These are phyloP conservation scores for Odobenus rosmarus DNA, from an alignment of 2,113 vertebrate genomes.

Conservation along the genomic window DNA sequence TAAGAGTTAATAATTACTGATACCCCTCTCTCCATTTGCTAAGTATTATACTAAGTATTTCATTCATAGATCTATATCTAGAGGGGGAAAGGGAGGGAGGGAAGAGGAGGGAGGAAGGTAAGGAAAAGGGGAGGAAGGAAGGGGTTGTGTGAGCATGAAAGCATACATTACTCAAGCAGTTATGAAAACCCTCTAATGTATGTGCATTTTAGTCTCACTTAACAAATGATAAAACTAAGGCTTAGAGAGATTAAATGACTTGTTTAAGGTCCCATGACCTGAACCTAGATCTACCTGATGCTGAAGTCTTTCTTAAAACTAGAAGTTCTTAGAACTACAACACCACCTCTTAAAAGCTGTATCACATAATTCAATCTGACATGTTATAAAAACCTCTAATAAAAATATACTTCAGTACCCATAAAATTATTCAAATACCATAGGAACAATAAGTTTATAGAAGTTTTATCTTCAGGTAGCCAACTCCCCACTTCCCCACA, in stretches of 20 bases:
- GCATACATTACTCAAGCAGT: background rate
- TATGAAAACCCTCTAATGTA: background rate
- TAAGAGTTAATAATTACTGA: constrained; percentile 41
- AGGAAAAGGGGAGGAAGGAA: background rate
- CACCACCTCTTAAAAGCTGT: constrained; percentile 15
- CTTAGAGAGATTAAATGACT: background rate
- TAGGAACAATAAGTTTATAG: background rate
- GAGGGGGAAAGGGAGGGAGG: background rate
- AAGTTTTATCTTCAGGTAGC: background rate
- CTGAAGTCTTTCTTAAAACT: constrained; percentile 26
- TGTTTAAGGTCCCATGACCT: background rate
- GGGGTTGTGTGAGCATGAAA: background rate
- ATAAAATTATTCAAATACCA: constrained; percentile 37
- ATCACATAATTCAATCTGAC: constrained; percentile 11
- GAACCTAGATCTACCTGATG: background rate
- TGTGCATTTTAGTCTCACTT: constrained; percentile 9
- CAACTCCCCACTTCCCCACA: background rate
- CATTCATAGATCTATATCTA: background rate
- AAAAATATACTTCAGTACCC: background rate
- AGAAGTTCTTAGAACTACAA: constrained; percentile 11
- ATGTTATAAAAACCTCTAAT: background rate
- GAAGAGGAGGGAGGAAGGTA: background rate
- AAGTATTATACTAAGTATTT: constrained; percentile 32
- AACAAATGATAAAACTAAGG: constrained; percentile 14
- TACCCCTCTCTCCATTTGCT: background rate